phyloP scores from a whole-genome alignment of 2,888 invertebrate species.

The Nineta flava region DNA sequence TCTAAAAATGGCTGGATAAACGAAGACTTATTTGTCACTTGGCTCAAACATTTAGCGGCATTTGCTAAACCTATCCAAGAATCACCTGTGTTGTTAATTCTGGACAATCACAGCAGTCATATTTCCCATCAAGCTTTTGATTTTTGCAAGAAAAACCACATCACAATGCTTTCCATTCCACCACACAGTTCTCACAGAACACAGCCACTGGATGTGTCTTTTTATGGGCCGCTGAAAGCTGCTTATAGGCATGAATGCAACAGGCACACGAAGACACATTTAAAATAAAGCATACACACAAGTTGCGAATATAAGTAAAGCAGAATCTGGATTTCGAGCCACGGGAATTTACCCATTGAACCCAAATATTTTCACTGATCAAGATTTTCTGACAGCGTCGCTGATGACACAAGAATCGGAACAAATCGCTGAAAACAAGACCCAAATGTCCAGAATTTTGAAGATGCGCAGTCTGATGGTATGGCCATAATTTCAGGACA shows the following conservation, averaged over 20 bases:
- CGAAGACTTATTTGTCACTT: constrained; percentile 12
- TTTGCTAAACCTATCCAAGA: constrained; percentile 19
- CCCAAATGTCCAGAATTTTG: constrained; percentile 12
- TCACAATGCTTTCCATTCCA: constrained; percentile 13
- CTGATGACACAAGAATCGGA: constrained; percentile 12
- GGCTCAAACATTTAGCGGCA: constrained; percentile 16
- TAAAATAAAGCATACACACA: constrained; percentile 10
- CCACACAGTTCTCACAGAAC: constrained; percentile 14
- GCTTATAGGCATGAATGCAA: constrained; percentile 9
- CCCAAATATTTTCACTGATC: constrained; percentile 14
- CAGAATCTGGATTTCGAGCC: constrained; percentile 13
- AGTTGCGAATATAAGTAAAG: constrained; percentile 12
- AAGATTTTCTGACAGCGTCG: constrained; percentile 13
- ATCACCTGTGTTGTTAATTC: constrained; percentile 19
- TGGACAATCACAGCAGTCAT: constrained; percentile 16
- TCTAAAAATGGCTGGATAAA: constrained; percentile 20
- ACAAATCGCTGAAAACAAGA: constrained; percentile 11
- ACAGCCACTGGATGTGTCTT: constrained; percentile 13
- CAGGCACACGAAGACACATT: constrained; percentile 9
- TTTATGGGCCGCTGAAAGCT: constrained; percentile 7
- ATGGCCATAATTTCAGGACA: constrained; percentile 12
- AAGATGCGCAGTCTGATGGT: constrained; percentile 11
- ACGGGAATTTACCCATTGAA: constrained; percentile 13
- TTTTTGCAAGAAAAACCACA: constrained; percentile 9
- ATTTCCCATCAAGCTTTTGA: background rate